Conservation (phyloP, 2,888 invertebrate species). For the Dendrolimus houi region DNA sequence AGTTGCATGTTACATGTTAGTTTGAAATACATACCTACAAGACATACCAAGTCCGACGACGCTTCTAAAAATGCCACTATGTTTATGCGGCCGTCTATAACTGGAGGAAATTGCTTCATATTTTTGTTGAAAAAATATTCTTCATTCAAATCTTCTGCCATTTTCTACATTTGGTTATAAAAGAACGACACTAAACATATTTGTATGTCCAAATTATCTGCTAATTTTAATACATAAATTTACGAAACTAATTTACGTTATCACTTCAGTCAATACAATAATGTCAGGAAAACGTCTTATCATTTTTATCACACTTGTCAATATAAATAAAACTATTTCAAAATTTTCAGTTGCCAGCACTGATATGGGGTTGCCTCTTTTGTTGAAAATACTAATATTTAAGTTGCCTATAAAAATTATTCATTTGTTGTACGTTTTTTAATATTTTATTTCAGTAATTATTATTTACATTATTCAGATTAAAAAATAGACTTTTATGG, state of each 20-base stretch:
- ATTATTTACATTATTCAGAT: neutral
- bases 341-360: slow-evolving; percentile 25
- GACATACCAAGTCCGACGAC: slow-evolving; percentile 74
- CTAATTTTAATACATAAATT: slow-evolving; percentile 19
- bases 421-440: neutral
- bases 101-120: slow-evolving; percentile 68
- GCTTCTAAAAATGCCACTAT: slow-evolving; percentile 78
- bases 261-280: slow-evolving; percentile 15
- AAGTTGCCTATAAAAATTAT: slow-evolving; percentile 4
- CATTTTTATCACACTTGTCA: neutral
- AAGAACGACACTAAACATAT: neutral
- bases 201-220: no score
- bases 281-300: slow-evolving; percentile 14
- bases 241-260: slow-evolving; percentile 12
- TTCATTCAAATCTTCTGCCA: slow-evolving; percentile 36
- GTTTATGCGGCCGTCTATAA: slow-evolving; percentile 75
- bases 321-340: slow-evolving; percentile 9
- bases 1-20: neutral
- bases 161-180: slow-evolving; percentile 16
- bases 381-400: slow-evolving; percentile 2
- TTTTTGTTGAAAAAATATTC: slow-evolving; percentile 26
- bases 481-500: slow-evolving; percentile 5
- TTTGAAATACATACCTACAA: slow-evolving; percentile 76
- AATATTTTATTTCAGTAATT: neutral
- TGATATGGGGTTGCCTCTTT: slow-evolving; percentile 22